Evolutionary conservation across 2,797 vertebrate genomes (phyloP).

Genomic region (Acanthurus leucopareius): DNA sequence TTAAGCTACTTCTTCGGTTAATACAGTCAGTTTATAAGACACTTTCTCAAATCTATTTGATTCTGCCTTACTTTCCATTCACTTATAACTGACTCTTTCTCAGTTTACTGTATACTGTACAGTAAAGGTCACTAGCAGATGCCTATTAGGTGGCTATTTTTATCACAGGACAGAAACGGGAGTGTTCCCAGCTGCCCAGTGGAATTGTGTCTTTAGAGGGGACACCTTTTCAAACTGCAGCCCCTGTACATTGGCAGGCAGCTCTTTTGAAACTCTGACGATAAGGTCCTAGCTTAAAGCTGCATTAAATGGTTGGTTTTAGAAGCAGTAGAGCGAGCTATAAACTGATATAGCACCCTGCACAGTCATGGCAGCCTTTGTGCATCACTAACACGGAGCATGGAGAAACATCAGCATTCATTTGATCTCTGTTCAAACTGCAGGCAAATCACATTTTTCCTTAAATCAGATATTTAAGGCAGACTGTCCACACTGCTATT

Average conservation of each 20-base stretch:
- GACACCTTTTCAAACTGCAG: neutral
- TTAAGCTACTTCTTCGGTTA: neutral
- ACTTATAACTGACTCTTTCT: neutral
- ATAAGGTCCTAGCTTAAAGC: neutral
- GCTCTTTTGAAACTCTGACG: too few relatives aligned
- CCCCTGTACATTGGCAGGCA: neutral
- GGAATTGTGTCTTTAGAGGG: neutral
- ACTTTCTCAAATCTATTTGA: neutral
- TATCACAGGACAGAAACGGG: slow-evolving; percentile 9
- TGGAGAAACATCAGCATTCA: neutral
- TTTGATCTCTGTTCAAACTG: neutral
- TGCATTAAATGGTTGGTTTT: neutral
- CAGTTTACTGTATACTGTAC: neutral
- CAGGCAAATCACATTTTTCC: too few relatives aligned
- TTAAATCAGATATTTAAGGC: too few relatives aligned
- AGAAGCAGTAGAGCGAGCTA: neutral
- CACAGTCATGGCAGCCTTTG: neutral
- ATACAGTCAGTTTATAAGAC: neutral
- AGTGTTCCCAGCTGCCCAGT: neutral
- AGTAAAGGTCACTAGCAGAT: neutral
- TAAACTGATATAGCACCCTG: neutral
- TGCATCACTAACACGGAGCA: neutral
- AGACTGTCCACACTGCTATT: too few relatives aligned
- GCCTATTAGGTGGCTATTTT: neutral
- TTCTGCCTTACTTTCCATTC: neutral